Base-by-base conservation (phyloP, 2,797 vertebrate genomes). In the Falco columbarius region DNA sequence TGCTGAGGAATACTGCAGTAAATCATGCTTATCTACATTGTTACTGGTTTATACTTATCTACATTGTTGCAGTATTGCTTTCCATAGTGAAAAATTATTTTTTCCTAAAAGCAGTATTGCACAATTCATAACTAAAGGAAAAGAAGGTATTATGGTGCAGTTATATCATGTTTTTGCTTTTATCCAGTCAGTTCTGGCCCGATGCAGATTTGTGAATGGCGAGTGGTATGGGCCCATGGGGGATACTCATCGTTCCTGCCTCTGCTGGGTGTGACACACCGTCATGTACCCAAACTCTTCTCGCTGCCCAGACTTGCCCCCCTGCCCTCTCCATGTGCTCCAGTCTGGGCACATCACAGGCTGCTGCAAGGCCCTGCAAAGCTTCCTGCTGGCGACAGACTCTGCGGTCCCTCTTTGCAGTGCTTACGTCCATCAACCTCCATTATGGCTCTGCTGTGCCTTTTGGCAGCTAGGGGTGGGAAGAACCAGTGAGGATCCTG, bases 341-440 rank as follows among this genome's bases (percentile, higher is more conserved):
- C 1, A 0, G 9, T 19, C 44, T 34, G 51, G 29, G 71, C 1
- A 0, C 44, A 40, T 18, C 29, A 9, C 15, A 12, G 0, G 8
- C 32, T 62, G 27, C 47, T 44, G 47, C 3, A 9, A 65, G 20
- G 23, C 8, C 23, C 47, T 7, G 52, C 7, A 30, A 27, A 17
- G 52, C 55, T 22, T 38, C 36, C 17, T 1, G 0, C 13, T 1
- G 1, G 8, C 4, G 1, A 19, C 1, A 2, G 51, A 1, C 74
- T 52, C 52, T 5, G 26, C 3, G 1, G 7, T n/a, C 0, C 2
- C 70, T 59, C 52, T 54, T 26, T n/a, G 75, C 32, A 13, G 26
- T 5, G 54, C 46, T 55, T 36, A 47, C 18, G 30, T 29, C 81
- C 18, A 0, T 34, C 21, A 14, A 32, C 23, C 46, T 66, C 34